These are phyloP conservation scores for Drosophila acutilabella DNA, from an alignment of 2,888 invertebrate species.

Conservation along the genomic window DNA sequence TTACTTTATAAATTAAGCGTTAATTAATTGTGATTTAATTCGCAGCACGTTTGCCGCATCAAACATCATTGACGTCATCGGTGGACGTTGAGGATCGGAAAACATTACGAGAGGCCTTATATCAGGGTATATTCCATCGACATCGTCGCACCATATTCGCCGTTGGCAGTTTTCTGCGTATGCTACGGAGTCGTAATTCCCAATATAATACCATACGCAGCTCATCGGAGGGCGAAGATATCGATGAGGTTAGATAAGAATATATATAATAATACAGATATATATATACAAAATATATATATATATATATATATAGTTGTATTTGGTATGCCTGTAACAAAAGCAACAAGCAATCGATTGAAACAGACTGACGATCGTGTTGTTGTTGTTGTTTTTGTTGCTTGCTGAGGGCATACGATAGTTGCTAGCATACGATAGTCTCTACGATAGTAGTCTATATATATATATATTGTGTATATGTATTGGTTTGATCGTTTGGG, in stretches of 20 bases:
- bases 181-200: slow-evolving; percentile 90
- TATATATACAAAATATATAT: slow-evolving; percentile 16
- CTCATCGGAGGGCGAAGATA: slow-evolving; percentile 85
- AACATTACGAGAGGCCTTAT: slow-evolving; percentile 89
- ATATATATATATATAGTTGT: slow-evolving; percentile 16
- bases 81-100: slow-evolving; percentile 89
- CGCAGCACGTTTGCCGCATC: slow-evolving; percentile 87
- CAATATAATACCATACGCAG: slow-evolving; percentile 91
- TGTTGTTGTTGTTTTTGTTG: slow-evolving; percentile 14
- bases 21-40: slow-evolving; percentile 50
- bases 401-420: slow-evolving; percentile 5
- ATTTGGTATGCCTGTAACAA: slow-evolving; percentile 31
- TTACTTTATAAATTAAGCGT: slow-evolving; percentile 24
- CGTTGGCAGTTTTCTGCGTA: slow-evolving; percentile 90
- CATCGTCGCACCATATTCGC: slow-evolving; percentile 91
- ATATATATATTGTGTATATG: slow-evolving; percentile 9
- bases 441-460: slow-evolving; percentile 16
- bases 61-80: slow-evolving; percentile 87
- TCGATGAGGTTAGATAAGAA: slow-evolving; percentile 85
- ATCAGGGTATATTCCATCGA: slow-evolving; percentile 92
- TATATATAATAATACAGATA: slow-evolving; percentile 29
- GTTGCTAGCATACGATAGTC: slow-evolving; percentile 20
- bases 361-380: slow-evolving; percentile 11
- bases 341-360: slow-evolving; percentile 8
- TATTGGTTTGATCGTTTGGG: slow-evolving; percentile 3